phyloP scores from a whole-genome alignment of 2,113 vertebrate genomes.

The Salvelinus alpinus region DNA sequence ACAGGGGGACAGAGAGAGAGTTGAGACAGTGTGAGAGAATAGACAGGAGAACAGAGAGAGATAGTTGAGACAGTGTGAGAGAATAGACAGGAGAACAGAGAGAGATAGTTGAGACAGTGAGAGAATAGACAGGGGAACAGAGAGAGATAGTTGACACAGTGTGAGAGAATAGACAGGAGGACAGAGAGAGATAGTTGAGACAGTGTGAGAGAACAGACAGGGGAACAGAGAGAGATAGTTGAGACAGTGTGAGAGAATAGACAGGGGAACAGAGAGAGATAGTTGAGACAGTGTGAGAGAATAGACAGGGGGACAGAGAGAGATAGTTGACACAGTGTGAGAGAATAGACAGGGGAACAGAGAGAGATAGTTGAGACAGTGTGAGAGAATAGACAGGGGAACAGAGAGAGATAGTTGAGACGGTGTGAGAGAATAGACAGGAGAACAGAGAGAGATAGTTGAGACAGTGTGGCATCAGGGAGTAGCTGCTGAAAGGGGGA shows the following conservation, averaged over 20 bases:
- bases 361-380: background rate
- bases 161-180: conserved; percentile 24
- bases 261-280: conserved; percentile 13
- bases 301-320: conserved; percentile 46
- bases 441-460: conserved; percentile 4
- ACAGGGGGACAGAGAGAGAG: conserved; percentile 11
- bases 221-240: conserved; percentile 33
- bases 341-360: conserved; percentile 16
- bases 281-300: background rate
- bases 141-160: conserved; percentile 43
- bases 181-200: conserved; percentile 4
- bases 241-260: conserved; percentile 39
- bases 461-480: conserved; percentile 8
- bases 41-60: conserved; percentile 18
- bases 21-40: background rate
- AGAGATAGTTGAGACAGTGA: conserved; percentile 30
- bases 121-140: conserved; percentile 23
- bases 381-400: too few relatives aligned
- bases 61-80: conserved; percentile 47
- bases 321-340: conserved; percentile 49
- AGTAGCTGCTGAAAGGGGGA: conserved; percentile 3
- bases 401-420: conserved; percentile 34
- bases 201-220: too few relatives aligned
- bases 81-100: conserved; percentile 12
- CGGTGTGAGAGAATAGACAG: background rate